phyloP scores from a whole-genome alignment of 2,888 invertebrate genomes.

The Luperina nickerlii region DNA sequence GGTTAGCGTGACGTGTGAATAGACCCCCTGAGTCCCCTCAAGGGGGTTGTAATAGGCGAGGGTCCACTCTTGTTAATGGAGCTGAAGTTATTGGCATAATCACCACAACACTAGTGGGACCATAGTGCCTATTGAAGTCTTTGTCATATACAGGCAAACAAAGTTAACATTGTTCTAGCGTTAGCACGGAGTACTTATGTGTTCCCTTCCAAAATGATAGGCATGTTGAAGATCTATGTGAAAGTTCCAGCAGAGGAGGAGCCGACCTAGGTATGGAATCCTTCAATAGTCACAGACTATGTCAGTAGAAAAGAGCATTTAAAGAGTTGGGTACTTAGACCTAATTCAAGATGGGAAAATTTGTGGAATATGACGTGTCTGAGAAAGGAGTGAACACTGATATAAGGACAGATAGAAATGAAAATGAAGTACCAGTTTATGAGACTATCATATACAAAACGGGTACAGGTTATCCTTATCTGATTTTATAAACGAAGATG shows the following conservation, averaged over 20 bases:
- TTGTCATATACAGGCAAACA: background rate
- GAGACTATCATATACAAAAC: background rate
- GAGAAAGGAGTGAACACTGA: background rate
- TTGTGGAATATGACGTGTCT: background rate
- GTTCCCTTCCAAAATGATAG: background rate
- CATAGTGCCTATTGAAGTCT: background rate
- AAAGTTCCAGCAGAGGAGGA: background rate
- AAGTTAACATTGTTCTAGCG: background rate
- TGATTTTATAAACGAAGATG: background rate
- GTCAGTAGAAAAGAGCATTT: background rate
- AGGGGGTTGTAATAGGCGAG: slow-evolving; percentile 39
- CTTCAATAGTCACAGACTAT: background rate
- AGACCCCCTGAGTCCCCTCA: slow-evolving; percentile 10
- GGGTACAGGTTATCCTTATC: background rate
- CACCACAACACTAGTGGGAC: slow-evolving; percentile 30
- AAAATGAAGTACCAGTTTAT: background rate
- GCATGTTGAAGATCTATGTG: background rate
- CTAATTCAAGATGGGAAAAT: background rate
- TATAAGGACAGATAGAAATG: background rate
- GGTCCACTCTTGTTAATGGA: slow-evolving; percentile 54
- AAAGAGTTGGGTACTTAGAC: background rate
- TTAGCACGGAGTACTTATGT: background rate
- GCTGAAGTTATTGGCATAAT: slow-evolving; percentile 45
- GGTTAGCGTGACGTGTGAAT: slow-evolving; percentile 50
- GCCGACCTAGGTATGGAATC: too few species aligned